Percentiles rank a stretch among this genome's conserved stretches.
phyloP scores from a whole-genome alignment of 2,113 vertebrate species.

The Copsychus sechellarum region DNA sequence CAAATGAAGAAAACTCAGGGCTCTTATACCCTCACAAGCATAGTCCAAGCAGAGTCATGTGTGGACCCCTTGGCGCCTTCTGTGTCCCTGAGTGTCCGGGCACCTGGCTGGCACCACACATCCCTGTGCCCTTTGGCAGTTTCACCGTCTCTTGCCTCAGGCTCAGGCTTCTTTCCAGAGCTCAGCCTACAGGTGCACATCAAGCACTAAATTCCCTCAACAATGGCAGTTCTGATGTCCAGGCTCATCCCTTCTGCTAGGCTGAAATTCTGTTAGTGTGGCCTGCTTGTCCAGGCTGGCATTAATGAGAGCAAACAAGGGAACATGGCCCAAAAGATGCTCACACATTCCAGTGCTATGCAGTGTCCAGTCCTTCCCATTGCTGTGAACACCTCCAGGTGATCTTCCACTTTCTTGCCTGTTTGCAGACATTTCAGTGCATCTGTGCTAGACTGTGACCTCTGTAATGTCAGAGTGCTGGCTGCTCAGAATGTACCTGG shows the following conservation, averaged over 20 bases:
- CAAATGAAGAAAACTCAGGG: background rate
- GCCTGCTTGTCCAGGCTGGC: rapidly evolving
- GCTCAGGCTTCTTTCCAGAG: background rate
- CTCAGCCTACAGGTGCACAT: background rate
- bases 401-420: background rate
- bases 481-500: background rate
- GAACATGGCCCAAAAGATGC: rapidly evolving
- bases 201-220: background rate
- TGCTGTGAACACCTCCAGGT: rapidly evolving
- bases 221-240: background rate
- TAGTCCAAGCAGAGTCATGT: background rate
- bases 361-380: background rate
- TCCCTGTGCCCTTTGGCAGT: background rate
- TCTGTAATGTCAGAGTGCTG: background rate
- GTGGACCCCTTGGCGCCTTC: background rate
- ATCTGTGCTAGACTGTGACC: rapidly evolving
- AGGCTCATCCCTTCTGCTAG: rapidly evolving
- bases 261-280: background rate
- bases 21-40: background rate
- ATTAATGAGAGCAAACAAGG: background rate
- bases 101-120: background rate
- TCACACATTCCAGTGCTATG: rapidly evolving
- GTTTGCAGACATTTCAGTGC: rapidly evolving
- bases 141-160: background rate
- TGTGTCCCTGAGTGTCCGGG: rapidly evolving